phyloP scores from a whole-genome alignment of 2,888 invertebrate genomes.

The Latrodectus hesperus region DNA sequence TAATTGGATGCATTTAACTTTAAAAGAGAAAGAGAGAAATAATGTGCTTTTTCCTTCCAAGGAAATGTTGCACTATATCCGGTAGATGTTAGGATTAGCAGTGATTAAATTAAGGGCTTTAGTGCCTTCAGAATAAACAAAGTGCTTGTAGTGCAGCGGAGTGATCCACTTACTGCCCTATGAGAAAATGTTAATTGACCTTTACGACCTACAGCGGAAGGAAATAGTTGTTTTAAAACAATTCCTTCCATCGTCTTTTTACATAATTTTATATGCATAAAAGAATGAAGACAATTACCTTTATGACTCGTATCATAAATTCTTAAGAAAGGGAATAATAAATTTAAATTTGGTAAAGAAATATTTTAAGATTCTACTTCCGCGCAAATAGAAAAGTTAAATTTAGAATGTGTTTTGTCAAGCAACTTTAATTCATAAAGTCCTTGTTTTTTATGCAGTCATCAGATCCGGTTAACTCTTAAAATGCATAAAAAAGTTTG shows the following conservation, averaged over 20 bases:
- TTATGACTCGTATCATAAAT: not conserved
- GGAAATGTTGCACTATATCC: constrained; percentile 21
- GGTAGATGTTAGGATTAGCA: constrained; percentile 32
- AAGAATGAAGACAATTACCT: constrained; percentile 13
- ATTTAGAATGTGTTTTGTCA: no score
- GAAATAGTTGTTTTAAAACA: constrained; percentile 46
- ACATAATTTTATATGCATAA: constrained; percentile 29
- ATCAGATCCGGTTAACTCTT: no score
- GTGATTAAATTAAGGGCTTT: constrained; percentile 44
- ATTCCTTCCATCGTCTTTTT: constrained; percentile 12
- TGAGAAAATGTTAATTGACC: constrained; percentile 49
- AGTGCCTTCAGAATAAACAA: constrained; percentile 11
- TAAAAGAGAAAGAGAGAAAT: constrained; percentile 3
- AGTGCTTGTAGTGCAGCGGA: constrained; percentile 4
- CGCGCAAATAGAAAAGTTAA: no score
- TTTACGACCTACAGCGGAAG: constrained; percentile 44
- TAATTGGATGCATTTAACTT: constrained; percentile 39
- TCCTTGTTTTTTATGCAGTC: no score
- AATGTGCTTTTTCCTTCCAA: constrained; percentile 22
- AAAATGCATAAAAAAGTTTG: no score
- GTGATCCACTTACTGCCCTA: constrained; percentile 41
- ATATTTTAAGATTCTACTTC: no score
- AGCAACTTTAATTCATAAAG: no score
- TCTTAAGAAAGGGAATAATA: not conserved
- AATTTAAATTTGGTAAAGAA: no score